These are phyloP conservation scores for Apostichopus californicus DNA, from an alignment of 35 echinoderm and acorn worm species.

Conservation along the genomic window DNA sequence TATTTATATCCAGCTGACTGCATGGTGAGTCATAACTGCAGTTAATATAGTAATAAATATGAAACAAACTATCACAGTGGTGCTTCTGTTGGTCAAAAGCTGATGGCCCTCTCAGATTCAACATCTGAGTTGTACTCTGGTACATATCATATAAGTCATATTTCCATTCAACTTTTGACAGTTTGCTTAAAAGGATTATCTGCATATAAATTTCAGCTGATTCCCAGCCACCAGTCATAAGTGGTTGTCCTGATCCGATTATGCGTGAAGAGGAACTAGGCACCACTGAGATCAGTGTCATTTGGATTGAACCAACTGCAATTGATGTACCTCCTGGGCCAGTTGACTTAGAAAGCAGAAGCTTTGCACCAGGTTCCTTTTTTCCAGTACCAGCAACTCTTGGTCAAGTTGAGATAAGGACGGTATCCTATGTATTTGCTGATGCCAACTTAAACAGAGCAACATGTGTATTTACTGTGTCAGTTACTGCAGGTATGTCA, in stretches of 20 bases:
- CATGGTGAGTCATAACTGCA: too few species aligned
- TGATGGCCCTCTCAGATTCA: neutral
- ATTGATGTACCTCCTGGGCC: slow-evolving; percentile 51
- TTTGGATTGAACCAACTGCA: slow-evolving; percentile 62
- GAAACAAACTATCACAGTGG: neutral
- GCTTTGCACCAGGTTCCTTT: slow-evolving; percentile 42
- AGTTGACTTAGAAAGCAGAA: slow-evolving; percentile 1
- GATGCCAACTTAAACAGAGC: slow-evolving; percentile 60
- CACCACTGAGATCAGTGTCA: slow-evolving; percentile 19
- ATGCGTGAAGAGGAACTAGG: slow-evolving; percentile 14
- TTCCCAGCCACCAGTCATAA: slow-evolving; percentile 21
- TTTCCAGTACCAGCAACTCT: slow-evolving; percentile 38
- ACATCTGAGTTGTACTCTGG: neutral
- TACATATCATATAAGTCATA: neutral
- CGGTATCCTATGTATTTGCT: slow-evolving; percentile 57
- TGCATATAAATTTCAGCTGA: slow-evolving; percentile 19
- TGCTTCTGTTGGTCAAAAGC: neutral
- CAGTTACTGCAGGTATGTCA: slow-evolving; percentile 45
- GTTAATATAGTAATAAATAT: too few species aligned
- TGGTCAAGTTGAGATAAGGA: neutral
- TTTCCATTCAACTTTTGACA: neutral
- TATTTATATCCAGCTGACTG: too few species aligned
- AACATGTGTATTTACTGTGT: slow-evolving; percentile 63
- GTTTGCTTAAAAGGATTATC: neutral
- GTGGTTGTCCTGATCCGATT: slow-evolving; percentile 35